These are phyloP conservation scores for Axea sp. DNA, from an alignment of 2,888 invertebrate genomes.

Conservation along the genomic window DNA sequence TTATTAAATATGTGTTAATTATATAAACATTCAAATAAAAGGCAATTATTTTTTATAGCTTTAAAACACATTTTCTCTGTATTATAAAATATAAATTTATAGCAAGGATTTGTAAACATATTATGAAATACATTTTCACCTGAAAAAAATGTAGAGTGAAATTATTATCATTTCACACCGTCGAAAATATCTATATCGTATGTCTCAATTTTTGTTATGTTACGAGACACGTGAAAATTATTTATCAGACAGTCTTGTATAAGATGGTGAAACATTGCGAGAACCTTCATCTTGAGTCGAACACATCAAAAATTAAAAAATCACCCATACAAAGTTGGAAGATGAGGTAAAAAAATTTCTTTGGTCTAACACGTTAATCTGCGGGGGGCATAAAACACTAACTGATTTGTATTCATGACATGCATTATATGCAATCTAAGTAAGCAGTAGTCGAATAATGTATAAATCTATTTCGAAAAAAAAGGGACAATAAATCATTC, in stretches of 20 bases:
- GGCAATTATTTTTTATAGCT: no score
- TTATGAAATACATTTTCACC: no score
- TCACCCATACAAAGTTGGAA: slow-evolving; percentile 21
- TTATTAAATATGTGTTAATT: no score
- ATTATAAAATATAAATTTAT: no score
- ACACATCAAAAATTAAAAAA: slow-evolving; percentile 30
- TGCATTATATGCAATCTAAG: slow-evolving; percentile 46
- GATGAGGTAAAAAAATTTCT: slow-evolving; percentile 5
- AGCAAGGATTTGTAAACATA: no score
- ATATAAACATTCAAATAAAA: no score
- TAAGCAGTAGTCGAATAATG: slow-evolving; percentile 38
- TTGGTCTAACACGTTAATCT: slow-evolving; percentile 1
- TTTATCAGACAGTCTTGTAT: slow-evolving; percentile 31
- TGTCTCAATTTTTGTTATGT: slow-evolving; percentile 6
- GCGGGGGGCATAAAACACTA: background rate
- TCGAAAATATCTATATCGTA: no score
- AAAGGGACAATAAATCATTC: slow-evolving; percentile 41
- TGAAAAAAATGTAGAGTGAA: no score
- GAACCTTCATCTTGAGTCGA: background rate
- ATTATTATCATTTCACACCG: no score
- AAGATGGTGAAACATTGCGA: slow-evolving; percentile 28
- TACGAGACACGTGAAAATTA: slow-evolving; percentile 13
- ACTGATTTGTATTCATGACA: slow-evolving; percentile 43
- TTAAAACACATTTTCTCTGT: no score
- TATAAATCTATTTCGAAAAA: slow-evolving; percentile 33